Percentiles rank a stretch among this genome's conserved stretches.
Evolutionary conservation across 2,797 vertebrate genomes (phyloP).

Genomic region (Ctenosaura bakeri): DNA sequence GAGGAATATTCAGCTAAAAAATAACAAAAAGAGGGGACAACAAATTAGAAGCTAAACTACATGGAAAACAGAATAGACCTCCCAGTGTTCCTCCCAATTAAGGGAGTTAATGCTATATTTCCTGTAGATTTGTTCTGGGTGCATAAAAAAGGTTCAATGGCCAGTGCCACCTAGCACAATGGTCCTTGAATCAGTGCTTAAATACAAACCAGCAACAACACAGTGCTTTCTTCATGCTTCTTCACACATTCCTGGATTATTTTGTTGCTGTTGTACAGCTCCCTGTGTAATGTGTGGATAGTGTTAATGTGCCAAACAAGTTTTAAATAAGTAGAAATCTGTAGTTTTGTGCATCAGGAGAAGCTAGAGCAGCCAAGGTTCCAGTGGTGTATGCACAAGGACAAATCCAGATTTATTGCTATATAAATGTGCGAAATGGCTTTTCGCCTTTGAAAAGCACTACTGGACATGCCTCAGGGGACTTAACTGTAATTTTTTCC

Average conservation of each 20-base stretch:
- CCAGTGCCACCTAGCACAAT: background rate
- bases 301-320: background rate
- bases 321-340: background rate
- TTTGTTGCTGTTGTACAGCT: background rate
- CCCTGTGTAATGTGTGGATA: background rate
- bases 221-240: background rate
- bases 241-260: too few species aligned
- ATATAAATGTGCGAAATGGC: background rate
- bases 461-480: background rate
- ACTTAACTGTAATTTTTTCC: too few species aligned
- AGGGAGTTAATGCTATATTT: background rate
- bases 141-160: background rate
- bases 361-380: background rate
- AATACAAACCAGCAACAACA: background rate
- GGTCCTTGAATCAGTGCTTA: background rate
- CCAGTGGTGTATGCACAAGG: background rate
- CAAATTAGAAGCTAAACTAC: background rate
- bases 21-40: background rate
- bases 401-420: too few species aligned
- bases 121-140: background rate
- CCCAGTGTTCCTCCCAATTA: background rate
- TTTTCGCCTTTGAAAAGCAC: background rate
- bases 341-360: too few species aligned
- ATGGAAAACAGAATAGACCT: background rate
- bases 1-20: background rate